phyloP scores from a whole-genome alignment of 2,797 vertebrate species.

The Liasis olivaceus region DNA sequence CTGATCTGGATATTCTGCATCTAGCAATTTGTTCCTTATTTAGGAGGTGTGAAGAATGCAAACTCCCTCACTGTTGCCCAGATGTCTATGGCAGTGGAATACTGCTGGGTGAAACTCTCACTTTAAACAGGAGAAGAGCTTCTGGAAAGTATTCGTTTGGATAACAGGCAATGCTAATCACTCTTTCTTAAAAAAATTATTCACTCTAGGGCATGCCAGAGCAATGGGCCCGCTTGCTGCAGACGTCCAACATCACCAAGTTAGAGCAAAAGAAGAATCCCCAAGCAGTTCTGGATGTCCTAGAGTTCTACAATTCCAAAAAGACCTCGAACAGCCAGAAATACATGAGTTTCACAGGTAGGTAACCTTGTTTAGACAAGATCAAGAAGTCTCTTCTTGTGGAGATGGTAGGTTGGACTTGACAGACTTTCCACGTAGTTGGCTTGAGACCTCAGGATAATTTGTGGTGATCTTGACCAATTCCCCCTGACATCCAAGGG shows the following conservation, averaged over 20 bases:
- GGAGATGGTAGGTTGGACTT: rapidly evolving
- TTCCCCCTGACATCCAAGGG: neutral
- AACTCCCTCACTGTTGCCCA: too few species aligned
- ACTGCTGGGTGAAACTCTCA: too few species aligned
- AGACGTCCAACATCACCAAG: constrained; percentile 96
- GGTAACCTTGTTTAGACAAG: neutral
- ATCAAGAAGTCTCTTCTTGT: neutral
- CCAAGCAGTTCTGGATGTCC: constrained; percentile 91
- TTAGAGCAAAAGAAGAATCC: constrained; percentile 97
- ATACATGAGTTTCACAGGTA: constrained; percentile 98
- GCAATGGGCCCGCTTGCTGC: constrained; percentile 92
- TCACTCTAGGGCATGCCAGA: constrained; percentile 90
- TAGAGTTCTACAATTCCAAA: constrained; percentile 96
- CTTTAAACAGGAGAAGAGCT: too few species aligned
- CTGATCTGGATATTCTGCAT: too few species aligned
- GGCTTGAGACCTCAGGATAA: neutral
- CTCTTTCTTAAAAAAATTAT: neutral
- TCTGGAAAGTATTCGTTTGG: neutral
- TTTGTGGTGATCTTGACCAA: neutral
- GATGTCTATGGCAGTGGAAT: too few species aligned
- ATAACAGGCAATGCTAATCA: neutral
- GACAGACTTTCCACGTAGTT: neutral
- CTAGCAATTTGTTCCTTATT: too few species aligned
- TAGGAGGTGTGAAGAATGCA: too few species aligned
- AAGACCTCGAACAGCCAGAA: constrained; percentile 94